Base-by-base conservation (phyloP, 2,113 vertebrate genomes). In the Chunga burmeisteri region DNA sequence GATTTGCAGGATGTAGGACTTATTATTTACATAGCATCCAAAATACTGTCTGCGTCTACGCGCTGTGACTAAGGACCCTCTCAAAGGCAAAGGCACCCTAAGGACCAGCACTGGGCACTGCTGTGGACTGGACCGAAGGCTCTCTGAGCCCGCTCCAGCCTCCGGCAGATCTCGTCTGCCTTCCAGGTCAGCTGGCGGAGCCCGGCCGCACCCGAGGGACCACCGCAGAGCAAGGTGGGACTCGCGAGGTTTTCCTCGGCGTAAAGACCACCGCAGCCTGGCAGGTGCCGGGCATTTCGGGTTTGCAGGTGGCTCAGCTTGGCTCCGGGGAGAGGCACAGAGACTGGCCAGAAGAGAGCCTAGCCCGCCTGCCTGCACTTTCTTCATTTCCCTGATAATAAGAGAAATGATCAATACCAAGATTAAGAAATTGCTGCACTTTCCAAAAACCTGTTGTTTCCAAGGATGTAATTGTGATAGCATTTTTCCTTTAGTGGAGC, bases 171-270 rank as follows among this genome's bases (percentile, higher is more conserved):
- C 40, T 70, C 6, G 2, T 61, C 26, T 0, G 0, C 25, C 46
- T 79, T 49, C 46, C 50, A 88, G 59, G 14, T 52, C 27, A 42
- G 38, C 22, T 73, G 55, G 36, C 0, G 0, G 49, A 90, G 29
- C 25, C 29, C 56, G 32, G 10, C 26, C 1, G 1, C 29, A n/a
- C 6, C 8, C 3, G 1, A 20, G 38, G 13, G 81, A 38, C 7
- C 20, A 75, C 0, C 0, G 0, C 40, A 59, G 16, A 58, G 14
- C 30, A 62, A 62, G 34, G 36, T 26, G 16, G 23, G 52, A 71
- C 36, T 66, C 0, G 0, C 0, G 1, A 67, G 11, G 14, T 25
- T 68, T 79, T 38, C 16, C 27, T 74, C 5, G 0, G 22, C 0
- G 0, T 44, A 25, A 25, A 52, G 21, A 38, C 26, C 10, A 6